Conservation (phyloP, 1,140 invertebrate species). For the Armadillidium nasatum region DNA sequence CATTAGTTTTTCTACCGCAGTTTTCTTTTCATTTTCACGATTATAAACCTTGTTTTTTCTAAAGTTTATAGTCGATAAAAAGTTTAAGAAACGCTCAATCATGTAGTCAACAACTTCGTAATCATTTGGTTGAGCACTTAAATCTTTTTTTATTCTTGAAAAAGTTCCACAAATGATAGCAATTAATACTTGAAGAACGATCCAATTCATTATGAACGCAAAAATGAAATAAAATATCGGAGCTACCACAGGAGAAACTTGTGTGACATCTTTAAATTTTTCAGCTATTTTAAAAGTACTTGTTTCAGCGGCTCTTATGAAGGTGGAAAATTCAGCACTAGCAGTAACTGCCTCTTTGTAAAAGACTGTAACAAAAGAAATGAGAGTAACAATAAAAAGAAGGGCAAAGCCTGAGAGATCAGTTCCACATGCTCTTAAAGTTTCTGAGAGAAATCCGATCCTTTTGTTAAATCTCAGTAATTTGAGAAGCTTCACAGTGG, state of each 20-base stretch:
- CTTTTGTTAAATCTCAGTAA: constrained; percentile 56
- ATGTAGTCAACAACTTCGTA: constrained; percentile 43
- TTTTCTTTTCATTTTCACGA: neutral
- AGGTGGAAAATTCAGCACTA: constrained; percentile 38
- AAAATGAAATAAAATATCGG: constrained; percentile 41
- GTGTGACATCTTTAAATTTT: constrained; percentile 36
- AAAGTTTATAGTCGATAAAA: neutral
- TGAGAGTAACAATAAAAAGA: constrained; percentile 29
- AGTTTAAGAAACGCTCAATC: constrained; percentile 14
- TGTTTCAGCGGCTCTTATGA: constrained; percentile 33
- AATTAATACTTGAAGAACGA: constrained; percentile 42
- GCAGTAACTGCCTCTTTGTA: constrained; percentile 29
- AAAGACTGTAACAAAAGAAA: constrained; percentile 37
- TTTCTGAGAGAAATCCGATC: constrained; percentile 51
- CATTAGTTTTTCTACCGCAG: neutral
- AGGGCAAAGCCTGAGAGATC: constrained; percentile 39
- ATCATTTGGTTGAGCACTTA: constrained; percentile 37
- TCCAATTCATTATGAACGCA: constrained; percentile 38
- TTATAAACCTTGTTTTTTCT: neutral
- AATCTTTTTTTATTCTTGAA: constrained; percentile 32
- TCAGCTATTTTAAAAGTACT: constrained; percentile 38
- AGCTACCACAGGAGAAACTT: constrained; percentile 28
- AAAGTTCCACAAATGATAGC: constrained; percentile 42
- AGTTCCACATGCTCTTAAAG: constrained; percentile 44
- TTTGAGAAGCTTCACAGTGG: constrained; percentile 46